Percentiles rank a stretch among this genome's conserved stretches.
phyloP scores from a whole-genome alignment of 2,888 invertebrate genomes.

The Glaucopsyche alexis region DNA sequence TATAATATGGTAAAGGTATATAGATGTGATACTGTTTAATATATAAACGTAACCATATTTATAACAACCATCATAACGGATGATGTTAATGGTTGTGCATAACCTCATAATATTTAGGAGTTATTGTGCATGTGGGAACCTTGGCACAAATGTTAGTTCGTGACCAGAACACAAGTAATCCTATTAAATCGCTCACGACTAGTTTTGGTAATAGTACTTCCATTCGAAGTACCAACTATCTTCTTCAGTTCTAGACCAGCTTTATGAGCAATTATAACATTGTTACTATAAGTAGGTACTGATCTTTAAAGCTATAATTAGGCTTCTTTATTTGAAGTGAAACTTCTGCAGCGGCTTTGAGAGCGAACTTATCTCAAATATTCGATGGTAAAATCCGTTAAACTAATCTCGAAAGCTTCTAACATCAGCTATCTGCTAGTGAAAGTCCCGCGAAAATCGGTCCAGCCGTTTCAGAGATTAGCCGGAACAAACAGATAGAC shows the following conservation, averaged over 20 bases:
- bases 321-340: no score
- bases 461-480: no score
- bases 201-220: slow-evolving; percentile 22
- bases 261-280: neutral
- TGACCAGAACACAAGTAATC: slow-evolving; percentile 56
- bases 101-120: slow-evolving; percentile 35
- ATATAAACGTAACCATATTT: no score
- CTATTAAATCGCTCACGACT: slow-evolving; percentile 48
- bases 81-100: neutral
- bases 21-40: no score
- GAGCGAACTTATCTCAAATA: no score
- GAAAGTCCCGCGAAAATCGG: no score
- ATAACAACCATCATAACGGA: neutral
- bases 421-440: no score
- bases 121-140: slow-evolving; percentile 52
- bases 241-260: neutral
- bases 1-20: no score
- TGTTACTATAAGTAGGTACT: neutral
- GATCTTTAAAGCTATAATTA: neutral
- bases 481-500: no score
- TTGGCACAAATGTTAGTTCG: slow-evolving; percentile 61
- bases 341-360: no score
- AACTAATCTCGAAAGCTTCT: no score
- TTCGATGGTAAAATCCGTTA: no score
- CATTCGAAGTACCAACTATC: neutral